Evolutionary conservation across 2,888 invertebrate genomes (phyloP).

Genomic region (Acanthosepion pharaonis): DNA sequence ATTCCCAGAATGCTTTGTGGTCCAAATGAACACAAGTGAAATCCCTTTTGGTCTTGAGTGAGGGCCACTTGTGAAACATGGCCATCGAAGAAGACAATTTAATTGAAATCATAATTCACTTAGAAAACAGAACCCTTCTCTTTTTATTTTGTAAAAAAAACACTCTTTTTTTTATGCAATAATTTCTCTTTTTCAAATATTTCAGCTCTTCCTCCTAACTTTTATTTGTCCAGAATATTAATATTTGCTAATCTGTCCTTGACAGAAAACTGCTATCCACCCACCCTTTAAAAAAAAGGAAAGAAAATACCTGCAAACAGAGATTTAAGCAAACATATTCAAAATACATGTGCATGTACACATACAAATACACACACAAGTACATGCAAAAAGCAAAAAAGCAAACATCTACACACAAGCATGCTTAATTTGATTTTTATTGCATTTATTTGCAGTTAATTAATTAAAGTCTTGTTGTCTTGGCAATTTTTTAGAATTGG

Average conservation of each 20-base stretch:
- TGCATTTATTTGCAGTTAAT: no score
- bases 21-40: background rate
- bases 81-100: background rate
- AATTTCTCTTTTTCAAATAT: background rate
- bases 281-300: background rate
- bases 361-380: background rate
- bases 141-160: background rate
- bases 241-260: slow-evolving; percentile 13
- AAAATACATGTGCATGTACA: background rate
- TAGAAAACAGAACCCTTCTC: background rate
- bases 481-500: no score
- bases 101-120: slow-evolving; percentile 22
- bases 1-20: background rate
- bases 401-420: background rate
- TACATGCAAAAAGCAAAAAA: background rate
- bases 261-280: background rate
- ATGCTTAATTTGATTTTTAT: background rate
- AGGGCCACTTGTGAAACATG: background rate
- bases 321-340: background rate
- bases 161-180: background rate
- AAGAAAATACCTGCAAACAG: background rate
- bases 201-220: background rate
- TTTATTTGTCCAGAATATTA: background rate
- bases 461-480: no score
- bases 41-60: background rate